Percentiles rank a stretch among this genome's conserved stretches.
Evolutionary conservation across 2,113 vertebrate genomes (phyloP).

Genomic region (Elgaria multicarinata): DNA sequence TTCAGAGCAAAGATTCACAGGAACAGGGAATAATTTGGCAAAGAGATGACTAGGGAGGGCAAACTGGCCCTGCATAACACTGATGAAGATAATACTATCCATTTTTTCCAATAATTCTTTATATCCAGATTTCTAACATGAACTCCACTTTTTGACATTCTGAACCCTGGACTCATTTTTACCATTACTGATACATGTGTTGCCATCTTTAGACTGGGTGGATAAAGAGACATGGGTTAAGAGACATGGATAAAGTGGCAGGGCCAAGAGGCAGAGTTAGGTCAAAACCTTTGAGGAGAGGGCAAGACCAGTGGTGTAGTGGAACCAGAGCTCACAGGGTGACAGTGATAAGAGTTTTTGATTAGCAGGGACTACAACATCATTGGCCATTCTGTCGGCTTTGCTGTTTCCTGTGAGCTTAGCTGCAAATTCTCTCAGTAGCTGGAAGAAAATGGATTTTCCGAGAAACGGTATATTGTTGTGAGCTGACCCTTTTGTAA

Average conservation of each 20-base stretch:
- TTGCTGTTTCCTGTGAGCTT: no score
- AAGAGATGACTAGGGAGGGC: fast-evolving
- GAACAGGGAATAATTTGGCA: not conserved
- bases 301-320: no score
- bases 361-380: no score
- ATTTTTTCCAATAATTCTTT: fast-evolving
- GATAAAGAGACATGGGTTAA: not conserved
- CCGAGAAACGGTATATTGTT: no score
- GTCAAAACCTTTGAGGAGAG: not conserved
- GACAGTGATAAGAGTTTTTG: no score
- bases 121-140: not conserved
- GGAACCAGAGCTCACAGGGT: no score
- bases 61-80: not conserved
- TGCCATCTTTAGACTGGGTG: not conserved
- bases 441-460: no score
- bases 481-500: no score
- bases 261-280: not conserved
- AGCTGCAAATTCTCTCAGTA: no score
- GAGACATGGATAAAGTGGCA: no score
- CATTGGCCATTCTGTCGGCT: no score
- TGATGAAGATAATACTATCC: not conserved
- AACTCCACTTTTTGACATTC: not conserved
- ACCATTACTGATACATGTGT: not conserved
- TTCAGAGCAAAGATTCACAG: not conserved
- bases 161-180: not conserved